Base-by-base conservation (phyloP, 2,113 vertebrate species). In the Falco punctatus region DNA sequence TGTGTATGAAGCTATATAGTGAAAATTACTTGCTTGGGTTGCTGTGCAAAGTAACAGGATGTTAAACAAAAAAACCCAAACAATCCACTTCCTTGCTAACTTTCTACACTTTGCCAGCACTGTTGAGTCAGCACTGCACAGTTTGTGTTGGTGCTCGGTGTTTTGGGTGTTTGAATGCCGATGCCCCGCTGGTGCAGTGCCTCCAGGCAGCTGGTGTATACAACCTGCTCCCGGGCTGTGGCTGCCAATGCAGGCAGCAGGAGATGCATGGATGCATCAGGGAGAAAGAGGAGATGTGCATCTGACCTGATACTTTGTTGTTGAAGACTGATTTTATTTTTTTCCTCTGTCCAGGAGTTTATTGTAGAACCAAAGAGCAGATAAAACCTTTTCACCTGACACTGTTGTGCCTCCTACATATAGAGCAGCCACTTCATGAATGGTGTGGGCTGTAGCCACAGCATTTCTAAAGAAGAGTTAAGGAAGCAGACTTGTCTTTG, bases 211-310 rank as follows among this genome's bases (percentile, higher is more conserved):
- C 58, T 55, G 75, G 15, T 65, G 32, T 13, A 4, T 42, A 6
- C 38, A 5, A 13, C 33, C 69, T 26, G 59, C 85, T 70, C 67
- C 40, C 4, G 0, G 57, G 59, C 67, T 77, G 79, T 0, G 17
- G 54, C 73, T 78, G 85, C 58, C 66, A 32, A 3, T 3, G 13
- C 42, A 26, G 86, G 81, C 51, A 3, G 86, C 52, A 28, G 84
- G 66, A 58, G 58, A 48, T 54, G 46, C 0, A 0, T 12, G 10
- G 22, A 15, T 28, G 40, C 27, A 0, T 32, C 9, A 0, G 11
- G 69, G 48, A 65, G 52, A n/a, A 49, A 69, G 62, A 32, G 19
- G 44, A 70, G 48, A 51, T 40, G 13, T 35, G 64, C 22, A 7
- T 73, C 58, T 90, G 17, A 28, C n/a, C 42, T 14, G 12, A 13